Evolutionary conservation across 2,797 vertebrate genomes (phyloP), one percentile per base, ranked within the genome.

Genomic region (Cryptoprocta ferox): DNA sequence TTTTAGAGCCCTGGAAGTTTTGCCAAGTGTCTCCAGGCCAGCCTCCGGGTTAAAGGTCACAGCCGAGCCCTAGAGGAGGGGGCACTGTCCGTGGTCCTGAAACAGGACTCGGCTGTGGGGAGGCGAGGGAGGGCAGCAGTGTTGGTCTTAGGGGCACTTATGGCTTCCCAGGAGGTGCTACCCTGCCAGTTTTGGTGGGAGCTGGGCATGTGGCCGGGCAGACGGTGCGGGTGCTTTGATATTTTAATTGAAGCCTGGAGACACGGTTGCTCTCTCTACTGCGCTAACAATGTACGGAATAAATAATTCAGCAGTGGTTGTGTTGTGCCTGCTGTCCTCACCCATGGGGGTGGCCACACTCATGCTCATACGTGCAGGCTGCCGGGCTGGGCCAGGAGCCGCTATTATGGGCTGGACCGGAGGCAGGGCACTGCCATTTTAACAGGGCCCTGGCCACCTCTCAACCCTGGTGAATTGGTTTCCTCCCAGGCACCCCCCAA

Each of bases 281-380:
- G 30, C 26, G 3, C 97, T 98, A 96, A 97, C 97, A 97, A 97
- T 96, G 98, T 97, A 95, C 83, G 24, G 86, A 97, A 97, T 98
- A 98, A 99, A 98, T 98, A 98, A 98, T 98, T 98, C 97, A 98
- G 98, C 75, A 42, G 65, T 68, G 21, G 87, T 90, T 97, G 92
- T 97, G 91, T 3, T 89, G 92, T 96, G 97, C 94, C 97, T 94
- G 42, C 35, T 86, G 94, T 45, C 78, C 59, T 96, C 86, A 50
- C 6, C 84, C 89, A 14, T 4, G 24, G 50, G 28, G 98, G 97
- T n/a, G 93, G 96, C 4, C 95, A 94, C 90, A 78, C 15, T 3
- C 9, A 8, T 37, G 18, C 93, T 90, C 39, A 0, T 37, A 35
- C 68, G 66, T 2, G 19, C 83, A 85, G 15, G 0, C 1, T 0